Percentiles rank a stretch among this genome's conserved stretches.
phyloP scores from a whole-genome alignment of 2,888 invertebrate species.

The Parnassius mnemosyne region DNA sequence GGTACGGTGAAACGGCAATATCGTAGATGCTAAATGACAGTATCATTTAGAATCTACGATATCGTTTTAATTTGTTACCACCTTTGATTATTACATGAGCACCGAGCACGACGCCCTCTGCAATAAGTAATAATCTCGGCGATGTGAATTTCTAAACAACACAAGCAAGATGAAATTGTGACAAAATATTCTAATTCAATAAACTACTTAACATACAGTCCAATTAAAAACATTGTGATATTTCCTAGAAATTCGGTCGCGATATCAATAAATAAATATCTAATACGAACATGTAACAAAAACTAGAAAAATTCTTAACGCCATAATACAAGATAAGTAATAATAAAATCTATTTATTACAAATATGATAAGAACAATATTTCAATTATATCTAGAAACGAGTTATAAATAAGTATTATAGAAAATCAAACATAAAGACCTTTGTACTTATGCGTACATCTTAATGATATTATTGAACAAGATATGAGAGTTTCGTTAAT shows the following conservation, averaged over 20 bases:
- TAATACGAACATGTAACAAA: background rate
- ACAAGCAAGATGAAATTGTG: background rate
- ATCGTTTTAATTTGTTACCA: too few species aligned
- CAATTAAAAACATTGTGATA: background rate
- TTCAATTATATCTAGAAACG: too few species aligned
- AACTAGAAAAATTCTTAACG: too few species aligned
- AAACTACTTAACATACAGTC: background rate
- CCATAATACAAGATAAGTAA: too few species aligned
- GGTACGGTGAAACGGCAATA: too few species aligned
- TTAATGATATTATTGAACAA: too few species aligned
- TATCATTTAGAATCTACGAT: too few species aligned
- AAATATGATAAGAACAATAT: too few species aligned
- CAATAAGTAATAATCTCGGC: background rate
- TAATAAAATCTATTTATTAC: too few species aligned
- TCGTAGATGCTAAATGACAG: too few species aligned
- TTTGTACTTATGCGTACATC: conserved; percentile 6
- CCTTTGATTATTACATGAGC: too few species aligned
- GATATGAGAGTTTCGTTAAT: too few species aligned
- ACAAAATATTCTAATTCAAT: background rate
- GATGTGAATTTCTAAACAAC: background rate
- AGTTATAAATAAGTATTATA: conserved; percentile 5
- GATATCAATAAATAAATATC: background rate
- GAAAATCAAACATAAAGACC: background rate
- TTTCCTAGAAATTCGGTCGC: background rate
- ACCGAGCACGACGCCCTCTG: background rate